Evolutionary conservation across 2,113 vertebrate genomes (phyloP).

Genomic region (Piaya cayana): DNA sequence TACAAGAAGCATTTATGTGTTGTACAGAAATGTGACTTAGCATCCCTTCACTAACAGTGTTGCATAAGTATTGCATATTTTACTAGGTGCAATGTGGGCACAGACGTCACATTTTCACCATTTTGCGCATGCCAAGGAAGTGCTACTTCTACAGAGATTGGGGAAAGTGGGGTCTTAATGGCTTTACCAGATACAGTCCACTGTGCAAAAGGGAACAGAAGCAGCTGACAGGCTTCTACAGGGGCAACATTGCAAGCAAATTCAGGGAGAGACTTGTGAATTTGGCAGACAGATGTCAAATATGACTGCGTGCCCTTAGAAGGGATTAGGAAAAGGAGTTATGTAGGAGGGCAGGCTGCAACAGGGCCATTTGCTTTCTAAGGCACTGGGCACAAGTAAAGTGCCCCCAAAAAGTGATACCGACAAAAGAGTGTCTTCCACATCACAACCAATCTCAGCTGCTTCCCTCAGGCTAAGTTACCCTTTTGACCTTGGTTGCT

Average conservation of each 20-base stretch:
- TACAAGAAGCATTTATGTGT: neutral
- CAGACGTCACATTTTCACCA: neutral
- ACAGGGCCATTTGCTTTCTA: neutral
- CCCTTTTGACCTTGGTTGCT: accelerated
- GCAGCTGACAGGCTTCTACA: neutral
- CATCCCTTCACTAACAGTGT: neutral
- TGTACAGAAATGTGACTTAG: neutral
- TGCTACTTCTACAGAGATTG: neutral
- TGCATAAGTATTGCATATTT: neutral
- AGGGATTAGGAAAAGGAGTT: neutral
- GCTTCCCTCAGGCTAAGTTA: neutral
- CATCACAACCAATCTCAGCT: accelerated
- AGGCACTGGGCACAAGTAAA: accelerated
- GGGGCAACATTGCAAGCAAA: accelerated
- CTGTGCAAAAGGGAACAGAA: neutral
- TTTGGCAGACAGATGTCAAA: neutral
- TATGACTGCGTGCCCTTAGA: neutral
- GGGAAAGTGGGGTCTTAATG: neutral
- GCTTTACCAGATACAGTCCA: neutral
- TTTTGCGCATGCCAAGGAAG: neutral
- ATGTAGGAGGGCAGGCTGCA: neutral
- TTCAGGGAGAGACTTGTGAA: neutral
- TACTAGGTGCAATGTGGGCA: neutral
- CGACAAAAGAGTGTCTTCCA: accelerated
- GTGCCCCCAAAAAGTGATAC: neutral